Percentiles rank a stretch among this genome's conserved stretches.
phyloP scores from a whole-genome alignment of 1,140 invertebrate genomes.

The Drosophila triauraria region DNA sequence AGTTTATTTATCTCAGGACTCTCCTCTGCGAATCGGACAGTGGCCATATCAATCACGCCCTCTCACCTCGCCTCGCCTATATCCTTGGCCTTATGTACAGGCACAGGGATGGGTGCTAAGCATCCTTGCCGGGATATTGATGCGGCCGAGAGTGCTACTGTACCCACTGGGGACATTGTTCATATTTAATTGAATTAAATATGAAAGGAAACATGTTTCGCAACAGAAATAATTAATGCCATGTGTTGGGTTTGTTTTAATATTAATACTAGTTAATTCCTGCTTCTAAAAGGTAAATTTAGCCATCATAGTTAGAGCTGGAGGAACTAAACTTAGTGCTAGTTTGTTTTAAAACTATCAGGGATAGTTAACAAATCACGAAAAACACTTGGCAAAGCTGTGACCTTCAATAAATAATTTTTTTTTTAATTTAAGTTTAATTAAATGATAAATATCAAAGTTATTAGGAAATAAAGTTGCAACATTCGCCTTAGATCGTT shows the following conservation, averaged over 20 bases:
- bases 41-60: conserved; percentile 72
- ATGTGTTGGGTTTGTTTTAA: not conserved
- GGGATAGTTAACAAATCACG: no score
- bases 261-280: no score
- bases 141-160: not conserved
- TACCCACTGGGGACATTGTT: conserved; percentile 2
- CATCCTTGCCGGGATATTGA: conserved; percentile 1
- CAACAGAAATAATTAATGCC: not conserved
- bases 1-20: conserved; percentile 51
- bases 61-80: not conserved
- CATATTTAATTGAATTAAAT: conserved; percentile 3
- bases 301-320: no score
- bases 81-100: not conserved
- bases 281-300: no score
- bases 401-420: no score
- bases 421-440: no score
- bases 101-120: not conserved
- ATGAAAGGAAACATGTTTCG: not conserved
- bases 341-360: no score
- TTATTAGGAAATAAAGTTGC: no score
- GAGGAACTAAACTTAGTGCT: no score
- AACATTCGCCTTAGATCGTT: no score
- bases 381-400: no score
- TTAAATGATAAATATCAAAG: no score
- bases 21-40: conserved; percentile 55